Conservation (phyloP, 2,888 invertebrate species). For the Andrena dorsata region DNA sequence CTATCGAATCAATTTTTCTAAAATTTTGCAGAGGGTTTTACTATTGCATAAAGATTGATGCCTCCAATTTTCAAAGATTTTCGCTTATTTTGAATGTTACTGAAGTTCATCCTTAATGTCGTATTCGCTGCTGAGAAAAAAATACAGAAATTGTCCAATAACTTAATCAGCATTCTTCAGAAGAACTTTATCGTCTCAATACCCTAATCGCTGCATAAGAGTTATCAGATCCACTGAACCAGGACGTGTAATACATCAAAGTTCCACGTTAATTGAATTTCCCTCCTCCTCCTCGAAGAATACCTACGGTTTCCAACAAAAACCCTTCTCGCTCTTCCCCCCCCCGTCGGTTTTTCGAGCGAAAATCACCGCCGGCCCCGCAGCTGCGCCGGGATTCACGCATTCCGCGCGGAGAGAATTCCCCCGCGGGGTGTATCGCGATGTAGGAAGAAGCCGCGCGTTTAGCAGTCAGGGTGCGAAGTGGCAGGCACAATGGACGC, state of each 20-base stretch:
- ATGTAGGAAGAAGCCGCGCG: constrained; percentile 49
- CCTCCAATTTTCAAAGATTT: too few species aligned
- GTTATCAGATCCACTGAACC: too few species aligned
- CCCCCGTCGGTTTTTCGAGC: neutral
- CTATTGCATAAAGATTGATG: too few species aligned
- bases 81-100: too few species aligned
- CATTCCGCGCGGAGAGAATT: neutral
- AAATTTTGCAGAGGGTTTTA: too few species aligned
- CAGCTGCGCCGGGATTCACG: constrained; percentile 6
- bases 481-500: constrained; percentile 67
- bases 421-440: constrained; percentile 14
- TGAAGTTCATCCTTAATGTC: too few species aligned
- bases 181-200: too few species aligned
- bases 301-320: neutral
- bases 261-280: neutral
- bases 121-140: too few species aligned
- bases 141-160: too few species aligned
- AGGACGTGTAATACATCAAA: neutral
- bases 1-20: too few species aligned
- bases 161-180: too few species aligned
- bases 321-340: neutral
- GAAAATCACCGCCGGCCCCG: neutral
- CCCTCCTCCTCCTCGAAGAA: neutral
- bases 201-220: too few species aligned
- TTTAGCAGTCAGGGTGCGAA: constrained; percentile 72